Evolutionary conservation across 2,888 invertebrate genomes (phyloP), one percentile per base, ranked within the genome.

Genomic region (Tubulanus polymorphus): DNA sequence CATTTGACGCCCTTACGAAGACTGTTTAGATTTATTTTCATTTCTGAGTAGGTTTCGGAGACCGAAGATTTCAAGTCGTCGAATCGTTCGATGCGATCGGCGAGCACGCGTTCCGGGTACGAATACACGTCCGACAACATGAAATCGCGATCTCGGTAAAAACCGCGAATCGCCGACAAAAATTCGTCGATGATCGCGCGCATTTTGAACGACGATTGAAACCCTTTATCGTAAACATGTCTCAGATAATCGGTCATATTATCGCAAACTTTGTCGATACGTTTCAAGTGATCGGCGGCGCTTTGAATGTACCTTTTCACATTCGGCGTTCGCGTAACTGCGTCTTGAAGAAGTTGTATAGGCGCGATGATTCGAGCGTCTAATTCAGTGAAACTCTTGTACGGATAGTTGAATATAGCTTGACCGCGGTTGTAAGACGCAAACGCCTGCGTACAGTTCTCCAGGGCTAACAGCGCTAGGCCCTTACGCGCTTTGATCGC

Each of bases 401-500:
- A 72, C 47, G 62, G 64, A 51, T 68, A 69, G 25, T 63, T 61
- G 41, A 67, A 68, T 26, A 71, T 65, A 2, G 64, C 60, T 10
- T 61, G 62, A 8, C 70, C 72, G 27, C 63, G 64, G 18, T 51
- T 50, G 53, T 63, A 72, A 1, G 70, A 62, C 3, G 62, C 46
- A 15, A 67, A 62, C 3, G 70, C 50, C 5, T 66, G 56, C 0
- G 68, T 67, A 41, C 61, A 63, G 52, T 70, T 70, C 29, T 29
- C 60, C 10, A 58, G 52, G 0, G 68, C 69, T 26, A 57, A 54
- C 3, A 63, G 55, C 6, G 64, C 62, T 5, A 68, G 62, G 23
- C 68, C 65, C 25, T 65, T 57, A 10, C 65, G 56, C 5, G 62
- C 63, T 3, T 57, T 55, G 1, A 70, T 49, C 23, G 56, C 47